Conservation (phyloP, 2,797 vertebrate genomes). For the Rhinatrema bivittatum region DNA sequence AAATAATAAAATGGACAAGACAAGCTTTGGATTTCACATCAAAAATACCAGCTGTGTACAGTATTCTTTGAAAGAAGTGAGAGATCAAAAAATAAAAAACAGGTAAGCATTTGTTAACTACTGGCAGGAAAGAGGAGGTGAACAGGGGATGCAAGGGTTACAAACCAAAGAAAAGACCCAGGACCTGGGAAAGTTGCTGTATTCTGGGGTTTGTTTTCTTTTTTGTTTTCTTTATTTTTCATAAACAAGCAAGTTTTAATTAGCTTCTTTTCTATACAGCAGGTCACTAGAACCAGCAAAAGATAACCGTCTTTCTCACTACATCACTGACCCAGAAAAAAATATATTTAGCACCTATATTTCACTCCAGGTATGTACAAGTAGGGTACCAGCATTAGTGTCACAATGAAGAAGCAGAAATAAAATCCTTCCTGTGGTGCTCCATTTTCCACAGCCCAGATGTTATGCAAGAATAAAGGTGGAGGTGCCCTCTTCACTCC, state of each 20-base stretch:
- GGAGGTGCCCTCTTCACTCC: too few species aligned
- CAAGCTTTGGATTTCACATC: conserved; percentile 48
- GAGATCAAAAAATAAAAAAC: conserved; percentile 4
- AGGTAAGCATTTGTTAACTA: conserved; percentile 6
- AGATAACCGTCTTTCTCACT: conserved; percentile 1
- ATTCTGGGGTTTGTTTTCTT: too few species aligned
- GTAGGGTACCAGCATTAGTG: neutral
- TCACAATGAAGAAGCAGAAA: neutral
- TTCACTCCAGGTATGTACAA: too few species aligned
- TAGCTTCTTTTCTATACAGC: conserved; percentile 10
- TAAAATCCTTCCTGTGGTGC: too few species aligned
- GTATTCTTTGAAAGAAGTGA: conserved; percentile 9
- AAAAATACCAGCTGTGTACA: conserved; percentile 38
- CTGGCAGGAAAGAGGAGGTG: neutral
- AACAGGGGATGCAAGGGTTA: conserved; percentile 3
- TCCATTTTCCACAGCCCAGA: too few species aligned
- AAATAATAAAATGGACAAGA: conserved; percentile 30
- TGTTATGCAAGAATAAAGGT: too few species aligned
- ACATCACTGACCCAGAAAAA: conserved; percentile 19
- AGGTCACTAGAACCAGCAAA: conserved; percentile 42
- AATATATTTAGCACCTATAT: too few species aligned
- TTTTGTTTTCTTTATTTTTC: too few species aligned
- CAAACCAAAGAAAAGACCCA: conserved; percentile 1
- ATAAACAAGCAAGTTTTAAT: too few species aligned
- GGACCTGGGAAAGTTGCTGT: too few species aligned